Conservation (phyloP, 2,797 vertebrate genomes). For the Chelon auratus region DNA sequence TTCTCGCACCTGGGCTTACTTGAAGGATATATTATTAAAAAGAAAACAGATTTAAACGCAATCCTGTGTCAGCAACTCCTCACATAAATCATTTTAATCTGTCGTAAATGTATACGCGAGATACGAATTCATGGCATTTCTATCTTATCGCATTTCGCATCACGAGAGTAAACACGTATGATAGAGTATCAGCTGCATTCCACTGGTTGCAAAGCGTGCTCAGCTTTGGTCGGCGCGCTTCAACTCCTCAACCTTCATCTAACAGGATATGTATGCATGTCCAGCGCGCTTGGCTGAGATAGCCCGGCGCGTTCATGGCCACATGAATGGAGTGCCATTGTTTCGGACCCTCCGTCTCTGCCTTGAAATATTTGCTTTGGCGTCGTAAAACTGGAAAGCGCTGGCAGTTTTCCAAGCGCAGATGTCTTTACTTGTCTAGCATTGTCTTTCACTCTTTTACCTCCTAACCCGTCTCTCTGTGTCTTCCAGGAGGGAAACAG, state of each 20-base stretch:
- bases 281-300: slow-evolving; percentile 10
- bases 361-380: slow-evolving; percentile 61
- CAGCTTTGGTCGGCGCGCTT: background rate
- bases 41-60: background rate
- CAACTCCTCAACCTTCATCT: slow-evolving; percentile 14
- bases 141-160: background rate
- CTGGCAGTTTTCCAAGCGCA: slow-evolving; percentile 17
- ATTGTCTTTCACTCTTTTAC: background rate
- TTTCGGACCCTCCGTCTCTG: slow-evolving; percentile 37
- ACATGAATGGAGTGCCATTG: slow-evolving; percentile 34
- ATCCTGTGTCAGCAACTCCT: background rate
- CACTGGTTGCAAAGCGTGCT: background rate
- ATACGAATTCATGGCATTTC: background rate
- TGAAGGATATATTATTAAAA: background rate
- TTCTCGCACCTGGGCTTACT: background rate
- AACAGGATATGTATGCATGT: slow-evolving; percentile 21
- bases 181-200: background rate
- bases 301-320: slow-evolving; percentile 1
- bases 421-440: slow-evolving; percentile 9
- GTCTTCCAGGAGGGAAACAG: slow-evolving; percentile 21
- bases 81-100: background rate
- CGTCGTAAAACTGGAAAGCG: slow-evolving; percentile 29
- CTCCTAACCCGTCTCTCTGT: background rate
- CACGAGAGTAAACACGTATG: background rate
- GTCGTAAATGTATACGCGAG: background rate